Conservation (phyloP, 1,140 invertebrate genomes). For the Oncopodura yosiiana region DNA sequence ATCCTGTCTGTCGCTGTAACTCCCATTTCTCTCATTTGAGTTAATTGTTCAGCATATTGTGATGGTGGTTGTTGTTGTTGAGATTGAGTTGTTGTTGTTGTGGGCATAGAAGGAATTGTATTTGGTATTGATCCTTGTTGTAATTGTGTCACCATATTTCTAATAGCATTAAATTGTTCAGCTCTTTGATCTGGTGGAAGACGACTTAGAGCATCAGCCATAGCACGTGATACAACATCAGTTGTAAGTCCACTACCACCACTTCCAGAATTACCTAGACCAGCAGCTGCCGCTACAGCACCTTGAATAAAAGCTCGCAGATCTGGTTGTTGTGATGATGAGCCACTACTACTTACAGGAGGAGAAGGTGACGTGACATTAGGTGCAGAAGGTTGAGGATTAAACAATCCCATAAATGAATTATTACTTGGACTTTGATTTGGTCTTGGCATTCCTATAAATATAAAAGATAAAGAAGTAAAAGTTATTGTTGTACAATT, state of each 20-base stretch:
- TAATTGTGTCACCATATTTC: slow-evolving; percentile 8
- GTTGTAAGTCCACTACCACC: neutral
- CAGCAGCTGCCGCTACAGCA: neutral
- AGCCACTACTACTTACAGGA: neutral
- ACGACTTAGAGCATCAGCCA: slow-evolving; percentile 19
- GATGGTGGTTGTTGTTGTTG: neutral
- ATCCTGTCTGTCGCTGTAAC: slow-evolving; percentile 44
- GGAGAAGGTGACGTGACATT: neutral
- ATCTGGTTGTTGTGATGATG: neutral
- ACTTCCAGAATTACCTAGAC: neutral
- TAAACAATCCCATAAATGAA: no score
- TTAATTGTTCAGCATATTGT: slow-evolving; percentile 32
- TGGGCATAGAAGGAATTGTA: neutral
- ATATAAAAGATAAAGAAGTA: no score
- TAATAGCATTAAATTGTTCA: slow-evolving; percentile 18
- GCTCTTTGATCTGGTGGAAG: slow-evolving; percentile 17
- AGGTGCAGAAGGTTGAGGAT: neutral
- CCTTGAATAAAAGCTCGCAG: neutral
- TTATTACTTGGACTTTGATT: no score
- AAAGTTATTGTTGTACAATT: no score
- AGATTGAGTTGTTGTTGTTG: neutral
- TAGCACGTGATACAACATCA: slow-evolving; percentile 23
- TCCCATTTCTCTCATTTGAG: slow-evolving; percentile 44
- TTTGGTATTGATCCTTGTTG: neutral
- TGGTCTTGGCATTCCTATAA: no score